These are phyloP conservation scores for Plumapathes pennacea DNA, from an alignment of 92 coral and sea anemone species.

Conservation along the genomic window DNA sequence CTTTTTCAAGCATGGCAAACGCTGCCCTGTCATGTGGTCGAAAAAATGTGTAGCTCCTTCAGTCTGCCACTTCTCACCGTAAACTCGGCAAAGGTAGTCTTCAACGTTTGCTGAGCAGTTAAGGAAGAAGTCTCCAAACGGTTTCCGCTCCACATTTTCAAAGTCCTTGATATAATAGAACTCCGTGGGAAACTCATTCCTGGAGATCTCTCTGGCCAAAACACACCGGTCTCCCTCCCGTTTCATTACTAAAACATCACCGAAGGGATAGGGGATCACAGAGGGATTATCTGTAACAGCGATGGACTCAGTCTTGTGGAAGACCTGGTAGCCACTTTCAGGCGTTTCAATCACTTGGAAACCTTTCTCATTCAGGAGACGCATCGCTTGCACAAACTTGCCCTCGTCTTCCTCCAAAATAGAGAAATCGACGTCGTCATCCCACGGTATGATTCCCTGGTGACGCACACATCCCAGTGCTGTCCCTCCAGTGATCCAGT, in stretches of 20 bases:
- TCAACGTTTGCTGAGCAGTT: conserved; percentile 69
- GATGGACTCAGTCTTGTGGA: conserved; percentile 45
- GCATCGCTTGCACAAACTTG: conserved; percentile 16
- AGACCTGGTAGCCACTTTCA: conserved; percentile 53
- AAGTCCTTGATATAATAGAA: conserved; percentile 47
- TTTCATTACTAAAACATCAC: conserved; percentile 68
- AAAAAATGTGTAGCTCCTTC: conserved; percentile 59
- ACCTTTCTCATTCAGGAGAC: conserved; percentile 11
- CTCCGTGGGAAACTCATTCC: conserved; percentile 56
- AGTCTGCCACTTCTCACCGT: conserved; percentile 48
- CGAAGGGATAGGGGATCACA: conserved; percentile 66
- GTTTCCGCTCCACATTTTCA: conserved; percentile 41
- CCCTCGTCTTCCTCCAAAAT: conserved; percentile 49
- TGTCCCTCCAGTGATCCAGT: conserved; percentile 68
- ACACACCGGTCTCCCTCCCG: conserved; percentile 9
- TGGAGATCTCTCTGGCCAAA: conserved; percentile 22
- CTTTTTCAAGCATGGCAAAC: no score
- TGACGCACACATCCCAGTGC: conserved; percentile 69
- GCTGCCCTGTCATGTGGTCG: conserved; percentile 50
- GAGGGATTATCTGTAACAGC: conserved; percentile 9
- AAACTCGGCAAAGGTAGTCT: conserved; percentile 44
- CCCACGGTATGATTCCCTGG: conserved; percentile 71
- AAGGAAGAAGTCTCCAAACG: conserved; percentile 62
- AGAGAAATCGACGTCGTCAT: conserved; percentile 67
- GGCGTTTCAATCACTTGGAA: conserved; percentile 42